Percentiles rank a stretch among this genome's conserved stretches.
Evolutionary conservation across 2,113 vertebrate genomes (phyloP).

Genomic region (Silurus glanis): DNA sequence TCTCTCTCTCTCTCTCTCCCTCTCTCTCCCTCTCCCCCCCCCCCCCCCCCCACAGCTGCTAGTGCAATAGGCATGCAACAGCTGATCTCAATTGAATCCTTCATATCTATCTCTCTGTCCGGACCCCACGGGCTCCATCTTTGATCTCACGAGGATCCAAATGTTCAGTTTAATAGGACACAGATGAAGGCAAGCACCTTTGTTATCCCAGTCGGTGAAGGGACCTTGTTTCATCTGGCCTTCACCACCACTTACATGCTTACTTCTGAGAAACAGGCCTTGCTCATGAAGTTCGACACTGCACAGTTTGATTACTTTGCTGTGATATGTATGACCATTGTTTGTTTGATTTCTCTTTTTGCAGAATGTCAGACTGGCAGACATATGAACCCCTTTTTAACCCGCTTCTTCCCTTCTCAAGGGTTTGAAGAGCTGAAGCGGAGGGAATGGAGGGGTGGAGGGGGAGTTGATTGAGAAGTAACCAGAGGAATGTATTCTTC

Average conservation of each 20-base stretch:
- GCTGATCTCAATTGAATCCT: conserved; percentile 45
- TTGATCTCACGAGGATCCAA: conserved; percentile 47
- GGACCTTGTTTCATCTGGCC: conserved; percentile 21
- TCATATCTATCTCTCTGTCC: conserved; percentile 9
- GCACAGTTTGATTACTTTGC: conserved; percentile 16
- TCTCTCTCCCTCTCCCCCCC: background rate
- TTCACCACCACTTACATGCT: background rate
- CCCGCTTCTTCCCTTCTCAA: background rate
- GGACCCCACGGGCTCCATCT: conserved; percentile 28
- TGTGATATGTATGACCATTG: conserved; percentile 13
- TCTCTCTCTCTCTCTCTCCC: conserved; percentile 9
- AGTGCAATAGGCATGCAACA: conserved; percentile 53
- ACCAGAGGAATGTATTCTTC: conserved; percentile 60
- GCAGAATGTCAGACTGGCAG: conserved; percentile 10
- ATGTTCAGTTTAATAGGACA: conserved; percentile 48
- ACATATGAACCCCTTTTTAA: background rate
- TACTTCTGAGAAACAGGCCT: conserved; percentile 16
- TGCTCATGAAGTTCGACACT: conserved; percentile 21
- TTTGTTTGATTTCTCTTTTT: conserved; percentile 39
- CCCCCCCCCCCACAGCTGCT: conserved; percentile 15
- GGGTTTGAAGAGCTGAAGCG: conserved; percentile 15
- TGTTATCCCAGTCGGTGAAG: conserved; percentile 29
- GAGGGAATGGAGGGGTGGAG: too few relatives aligned
- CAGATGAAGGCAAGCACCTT: conserved; percentile 47
- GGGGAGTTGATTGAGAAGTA: conserved; percentile 65